These are phyloP conservation scores for Heloderma charlesbogerti DNA, from an alignment of 2,113 vertebrate species.

Conservation along the genomic window DNA sequence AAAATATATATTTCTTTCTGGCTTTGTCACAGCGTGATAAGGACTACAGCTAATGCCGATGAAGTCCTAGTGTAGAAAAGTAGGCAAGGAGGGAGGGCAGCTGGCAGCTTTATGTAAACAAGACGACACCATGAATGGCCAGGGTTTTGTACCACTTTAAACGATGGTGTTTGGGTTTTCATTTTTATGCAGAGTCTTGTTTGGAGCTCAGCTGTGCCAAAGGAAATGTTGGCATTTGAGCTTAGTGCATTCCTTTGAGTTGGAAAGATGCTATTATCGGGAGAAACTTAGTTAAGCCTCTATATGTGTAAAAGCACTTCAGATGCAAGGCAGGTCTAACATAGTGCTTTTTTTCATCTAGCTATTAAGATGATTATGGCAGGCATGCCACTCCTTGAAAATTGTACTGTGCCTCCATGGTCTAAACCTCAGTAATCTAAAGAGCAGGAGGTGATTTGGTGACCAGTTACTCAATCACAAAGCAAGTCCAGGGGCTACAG, in stretches of 20 bases:
- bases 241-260: neutral
- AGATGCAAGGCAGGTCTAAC: neutral
- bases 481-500: neutral
- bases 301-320: neutral
- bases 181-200: neutral
- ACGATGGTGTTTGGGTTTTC: neutral
- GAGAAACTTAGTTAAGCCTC: neutral
- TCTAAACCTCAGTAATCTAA: neutral
- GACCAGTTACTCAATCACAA: neutral
- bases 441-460: neutral
- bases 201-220: neutral
- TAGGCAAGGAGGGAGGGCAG: constrained; percentile 8
- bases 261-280: neutral
- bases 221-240: neutral
- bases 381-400: neutral
- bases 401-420: neutral
- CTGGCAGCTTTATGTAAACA: neutral
- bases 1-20: constrained; percentile 42
- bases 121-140: neutral
- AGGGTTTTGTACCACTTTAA: neutral
- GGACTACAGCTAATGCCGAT: constrained; percentile 12
- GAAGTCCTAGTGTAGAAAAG: constrained; percentile 5
- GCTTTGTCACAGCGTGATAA: constrained; percentile 41
- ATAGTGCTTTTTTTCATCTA: neutral
- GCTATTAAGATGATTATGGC: neutral